A percentile compares a stretch with the other conserved stretches of the same genome.
These are phyloP conservation scores for Chloroclysta siterata DNA, from an alignment of 2,888 invertebrate genomes.

Conservation along the genomic window DNA sequence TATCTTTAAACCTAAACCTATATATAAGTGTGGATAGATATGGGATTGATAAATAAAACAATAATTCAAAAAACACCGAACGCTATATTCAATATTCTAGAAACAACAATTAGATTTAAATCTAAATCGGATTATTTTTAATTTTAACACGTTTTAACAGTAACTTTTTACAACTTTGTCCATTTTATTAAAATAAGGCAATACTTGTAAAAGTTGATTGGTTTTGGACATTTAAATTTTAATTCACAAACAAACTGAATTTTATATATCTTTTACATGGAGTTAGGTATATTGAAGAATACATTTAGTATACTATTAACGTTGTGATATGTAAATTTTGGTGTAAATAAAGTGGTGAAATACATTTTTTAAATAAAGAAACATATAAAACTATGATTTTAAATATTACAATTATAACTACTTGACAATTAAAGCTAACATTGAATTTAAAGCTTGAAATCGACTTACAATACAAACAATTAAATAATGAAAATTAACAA, in stretches of 20 bases:
- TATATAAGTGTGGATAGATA: too few relatives aligned
- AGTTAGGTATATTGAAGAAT: slow-evolving; percentile 22
- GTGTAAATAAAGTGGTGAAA: slow-evolving; percentile 45
- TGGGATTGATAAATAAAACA: slow-evolving; percentile 54
- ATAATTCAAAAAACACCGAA: slow-evolving; percentile 74
- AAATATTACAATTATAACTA: slow-evolving; percentile 64
- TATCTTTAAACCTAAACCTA: too few relatives aligned
- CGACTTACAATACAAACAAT: slow-evolving; percentile 63
- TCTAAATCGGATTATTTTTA: slow-evolving; percentile 60
- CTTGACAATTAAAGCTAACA: slow-evolving; percentile 82
- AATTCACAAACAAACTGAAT: not conserved
- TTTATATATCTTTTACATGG: not conserved
- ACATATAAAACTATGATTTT: slow-evolving; percentile 44
- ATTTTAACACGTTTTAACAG: slow-evolving; percentile 39
- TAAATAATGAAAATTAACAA: slow-evolving; percentile 33
- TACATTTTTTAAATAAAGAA: slow-evolving; percentile 36
- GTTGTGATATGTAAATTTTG: slow-evolving; percentile 54
- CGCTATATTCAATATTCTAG: slow-evolving; percentile 80
- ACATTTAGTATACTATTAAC: slow-evolving; percentile 33
- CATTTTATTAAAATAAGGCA: slow-evolving; percentile 49
- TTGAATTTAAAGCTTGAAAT: slow-evolving; percentile 83
- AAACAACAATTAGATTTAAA: slow-evolving; percentile 78
- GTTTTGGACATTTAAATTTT: not conserved
- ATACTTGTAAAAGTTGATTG: slow-evolving; percentile 42
- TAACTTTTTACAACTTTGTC: slow-evolving; percentile 47